Evolutionary conservation across 2,888 invertebrate genomes (phyloP), one percentile per base, ranked within the genome.

Genomic region (Drosophila nr. perissopoda): DNA sequence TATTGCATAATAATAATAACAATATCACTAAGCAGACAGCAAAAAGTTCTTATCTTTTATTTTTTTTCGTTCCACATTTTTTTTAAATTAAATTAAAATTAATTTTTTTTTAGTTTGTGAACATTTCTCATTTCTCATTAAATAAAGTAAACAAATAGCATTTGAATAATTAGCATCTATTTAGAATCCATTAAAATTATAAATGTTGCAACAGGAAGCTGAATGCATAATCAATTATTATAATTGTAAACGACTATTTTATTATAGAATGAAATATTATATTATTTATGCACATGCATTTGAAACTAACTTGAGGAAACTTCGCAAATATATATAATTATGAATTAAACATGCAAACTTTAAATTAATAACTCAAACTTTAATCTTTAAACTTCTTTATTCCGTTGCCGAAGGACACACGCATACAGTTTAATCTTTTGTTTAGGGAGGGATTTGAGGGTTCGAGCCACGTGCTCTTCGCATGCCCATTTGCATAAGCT

Each of bases 401-500:
- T 25, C 18, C 27, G 11, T 31, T 34, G 38, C 11, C 46, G n/a
- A 46, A 66, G 61, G 60, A 66, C 66, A 81, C 73, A 54, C 64
- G 76, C 27, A 58, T 34, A 25, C 54, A 64, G 52, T 49, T 27
- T 10, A 25, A 62, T 34, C 42, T 64, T 78, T 62, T 27, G 40
- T 38, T 25, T 29, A 21, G 36, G 27, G 52, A 2, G 2, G 27
- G 40, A 36, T 34, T 27, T 27, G 11, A 13, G 7, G n/a, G 16
- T 21, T 42, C n/a, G n/a, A 42, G 58, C 34, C 65, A 76, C 31
- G 59, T 62, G 62, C 56, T 59, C 65, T 65, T 70, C 62, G 65
- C 62, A 62, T 59, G 49, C 58, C 56, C 51, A 76, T 77, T 77
- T 77, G 65, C 81, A 77, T 76, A 80, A 76, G 63, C 67, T 46